phyloP scores from a whole-genome alignment of 1,140 invertebrate species.

The Manduca sexta region DNA sequence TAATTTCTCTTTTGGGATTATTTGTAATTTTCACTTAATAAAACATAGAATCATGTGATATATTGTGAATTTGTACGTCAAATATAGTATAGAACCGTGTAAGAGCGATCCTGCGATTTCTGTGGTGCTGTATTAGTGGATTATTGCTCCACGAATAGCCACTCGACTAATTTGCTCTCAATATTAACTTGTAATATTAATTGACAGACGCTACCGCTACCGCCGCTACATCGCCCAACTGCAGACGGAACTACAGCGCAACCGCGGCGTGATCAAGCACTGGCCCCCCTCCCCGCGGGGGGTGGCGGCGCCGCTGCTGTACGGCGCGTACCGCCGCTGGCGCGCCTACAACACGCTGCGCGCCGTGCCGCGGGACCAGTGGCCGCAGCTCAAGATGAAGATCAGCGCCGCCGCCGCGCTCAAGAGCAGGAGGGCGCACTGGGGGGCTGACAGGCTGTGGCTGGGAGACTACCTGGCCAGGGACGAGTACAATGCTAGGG shows the following conservation, averaged over 20 bases:
- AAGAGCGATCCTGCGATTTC: neutral
- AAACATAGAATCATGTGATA: no score
- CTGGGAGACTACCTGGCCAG: constrained; percentile 92
- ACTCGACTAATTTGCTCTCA: neutral
- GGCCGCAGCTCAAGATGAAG: constrained; percentile 89
- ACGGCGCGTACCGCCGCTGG: constrained; percentile 85
- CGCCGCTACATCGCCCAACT: constrained; percentile 85
- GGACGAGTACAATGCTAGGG: constrained; percentile 83
- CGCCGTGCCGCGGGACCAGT: constrained; percentile 87
- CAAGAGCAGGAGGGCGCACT: constrained; percentile 82
- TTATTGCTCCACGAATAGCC: neutral
- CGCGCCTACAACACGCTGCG: constrained; percentile 89
- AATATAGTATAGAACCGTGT: no score
- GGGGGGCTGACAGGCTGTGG: constrained; percentile 91
- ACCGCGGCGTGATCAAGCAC: constrained; percentile 28
- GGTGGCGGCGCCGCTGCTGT: constrained; percentile 76
- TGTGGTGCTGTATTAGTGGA: no score
- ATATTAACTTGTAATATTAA: neutral
- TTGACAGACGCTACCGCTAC: constrained; percentile 83
- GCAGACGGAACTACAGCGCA: constrained; percentile 33
- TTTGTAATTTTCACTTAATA: neutral
- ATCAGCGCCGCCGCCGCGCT: constrained; percentile 87
- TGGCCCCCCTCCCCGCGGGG: constrained; percentile 86
- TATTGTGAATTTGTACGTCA: no score
- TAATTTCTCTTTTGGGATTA: neutral